phyloP scores from a whole-genome alignment of 2,888 invertebrate genomes.

The Yponomeuta sedellus region DNA sequence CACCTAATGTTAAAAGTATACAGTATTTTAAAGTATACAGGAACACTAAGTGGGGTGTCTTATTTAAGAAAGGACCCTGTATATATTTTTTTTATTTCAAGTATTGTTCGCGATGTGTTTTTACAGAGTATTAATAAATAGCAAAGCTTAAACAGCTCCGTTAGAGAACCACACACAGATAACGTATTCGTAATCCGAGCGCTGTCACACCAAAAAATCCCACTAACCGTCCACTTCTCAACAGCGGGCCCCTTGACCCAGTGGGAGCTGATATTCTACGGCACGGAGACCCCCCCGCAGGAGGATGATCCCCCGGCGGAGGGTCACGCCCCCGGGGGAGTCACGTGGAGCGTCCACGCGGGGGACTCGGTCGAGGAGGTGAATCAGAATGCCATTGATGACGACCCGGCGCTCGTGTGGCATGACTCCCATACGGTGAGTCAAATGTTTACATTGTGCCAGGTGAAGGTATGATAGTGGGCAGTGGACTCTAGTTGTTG shows the following conservation, averaged over 20 bases:
- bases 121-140: too few relatives aligned
- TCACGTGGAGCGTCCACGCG: slow-evolving; percentile 38
- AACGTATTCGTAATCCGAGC: not conserved
- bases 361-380: slow-evolving; percentile 63
- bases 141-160: too few relatives aligned
- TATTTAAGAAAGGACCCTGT: too few relatives aligned
- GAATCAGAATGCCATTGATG: slow-evolving; percentile 77
- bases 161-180: too few relatives aligned
- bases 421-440: slow-evolving; percentile 79
- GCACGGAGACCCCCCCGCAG: slow-evolving; percentile 81
- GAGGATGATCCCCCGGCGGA: slow-evolving; percentile 80
- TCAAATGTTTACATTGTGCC: slow-evolving; percentile 10
- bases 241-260: slow-evolving; percentile 79
- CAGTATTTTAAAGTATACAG: too few relatives aligned
- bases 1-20: too few relatives aligned
- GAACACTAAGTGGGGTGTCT: too few relatives aligned
- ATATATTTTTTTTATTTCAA: too few relatives aligned
- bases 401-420: slow-evolving; percentile 76
- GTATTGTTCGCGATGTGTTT: too few relatives aligned
- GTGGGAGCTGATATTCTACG: slow-evolving; percentile 90
- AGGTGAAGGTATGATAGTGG: too few relatives aligned
- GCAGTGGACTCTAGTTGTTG: too few relatives aligned
- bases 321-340: slow-evolving; percentile 47
- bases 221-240: not conserved
- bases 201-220: not conserved